Conservation (phyloP, 2,888 invertebrate species). For the Noctuana brunneofusca region DNA sequence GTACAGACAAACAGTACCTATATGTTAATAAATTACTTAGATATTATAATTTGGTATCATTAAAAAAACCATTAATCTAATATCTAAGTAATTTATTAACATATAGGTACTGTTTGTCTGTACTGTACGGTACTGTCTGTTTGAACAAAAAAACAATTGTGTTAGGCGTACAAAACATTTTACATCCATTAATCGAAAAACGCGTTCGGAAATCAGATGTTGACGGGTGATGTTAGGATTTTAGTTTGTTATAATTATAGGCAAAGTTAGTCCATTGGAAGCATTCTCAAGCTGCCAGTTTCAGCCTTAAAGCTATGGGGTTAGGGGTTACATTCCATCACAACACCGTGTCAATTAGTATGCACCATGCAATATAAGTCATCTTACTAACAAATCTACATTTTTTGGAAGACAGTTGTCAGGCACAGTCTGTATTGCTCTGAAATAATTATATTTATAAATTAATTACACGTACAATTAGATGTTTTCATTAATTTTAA, state of each 20-base stretch:
- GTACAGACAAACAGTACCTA: not conserved
- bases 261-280: constrained; percentile 6
- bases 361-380: constrained; percentile 62
- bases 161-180: not conserved
- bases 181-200: not conserved
- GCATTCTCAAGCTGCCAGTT: constrained; percentile 1
- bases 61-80: too few species aligned
- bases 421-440: constrained; percentile 79
- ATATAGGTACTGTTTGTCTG: too few species aligned
- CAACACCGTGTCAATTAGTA: constrained; percentile 30
- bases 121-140: too few species aligned
- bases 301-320: constrained; percentile 16
- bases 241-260: not conserved
- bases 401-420: constrained; percentile 81
- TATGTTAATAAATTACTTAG: too few species aligned
- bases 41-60: too few species aligned
- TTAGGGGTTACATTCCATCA: constrained; percentile 28
- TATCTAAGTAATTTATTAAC: too few species aligned
- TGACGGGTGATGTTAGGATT: not conserved
- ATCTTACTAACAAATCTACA: constrained; percentile 82
- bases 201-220: not conserved
- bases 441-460: constrained; percentile 62
- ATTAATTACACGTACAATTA: constrained; percentile 20
- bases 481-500: not conserved
- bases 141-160: too few species aligned